These are phyloP conservation scores for Melanostoma mellinum DNA, from an alignment of 2,888 invertebrate species.

Conservation along the genomic window DNA sequence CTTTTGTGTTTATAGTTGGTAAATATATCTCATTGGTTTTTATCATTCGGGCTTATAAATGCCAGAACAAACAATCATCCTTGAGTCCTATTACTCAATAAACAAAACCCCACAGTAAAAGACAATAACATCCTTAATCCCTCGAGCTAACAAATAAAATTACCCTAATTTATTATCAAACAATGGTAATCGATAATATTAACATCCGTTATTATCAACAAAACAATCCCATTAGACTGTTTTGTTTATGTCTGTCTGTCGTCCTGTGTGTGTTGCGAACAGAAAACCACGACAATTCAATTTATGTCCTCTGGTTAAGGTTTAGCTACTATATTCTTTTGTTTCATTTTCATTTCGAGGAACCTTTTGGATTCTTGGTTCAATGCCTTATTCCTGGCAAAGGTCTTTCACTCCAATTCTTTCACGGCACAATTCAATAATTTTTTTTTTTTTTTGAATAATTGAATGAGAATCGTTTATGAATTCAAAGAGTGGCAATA, in stretches of 20 bases:
- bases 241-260: background rate
- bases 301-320: constrained; percentile 49
- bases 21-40: constrained; percentile 15
- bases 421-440: constrained; percentile 40
- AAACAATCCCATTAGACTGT: constrained; percentile 60
- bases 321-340: constrained; percentile 21
- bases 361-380: constrained; percentile 1
- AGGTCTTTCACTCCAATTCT: constrained; percentile 7
- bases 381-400: constrained; percentile 13
- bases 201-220: constrained; percentile 61
- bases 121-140: constrained; percentile 60
- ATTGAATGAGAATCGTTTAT: constrained; percentile 71
- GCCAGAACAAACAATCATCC: constrained; percentile 32
- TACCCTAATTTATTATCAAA: constrained; percentile 67
- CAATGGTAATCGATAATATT: constrained; percentile 69
- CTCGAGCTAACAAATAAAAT: constrained; percentile 63
- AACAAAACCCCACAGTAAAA: constrained; percentile 27
- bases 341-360: constrained; percentile 6
- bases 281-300: constrained; percentile 65
- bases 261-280: constrained; percentile 33
- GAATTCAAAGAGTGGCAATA: constrained; percentile 67
- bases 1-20: background rate
- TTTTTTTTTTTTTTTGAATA: constrained; percentile 34
- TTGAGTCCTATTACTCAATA: constrained; percentile 12
- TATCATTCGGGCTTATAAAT: background rate